A percentile compares a stretch with the other conserved stretches of the same genome.
phyloP scores from a whole-genome alignment of 2,888 invertebrate genomes.

The Aricia artaxerxes region DNA sequence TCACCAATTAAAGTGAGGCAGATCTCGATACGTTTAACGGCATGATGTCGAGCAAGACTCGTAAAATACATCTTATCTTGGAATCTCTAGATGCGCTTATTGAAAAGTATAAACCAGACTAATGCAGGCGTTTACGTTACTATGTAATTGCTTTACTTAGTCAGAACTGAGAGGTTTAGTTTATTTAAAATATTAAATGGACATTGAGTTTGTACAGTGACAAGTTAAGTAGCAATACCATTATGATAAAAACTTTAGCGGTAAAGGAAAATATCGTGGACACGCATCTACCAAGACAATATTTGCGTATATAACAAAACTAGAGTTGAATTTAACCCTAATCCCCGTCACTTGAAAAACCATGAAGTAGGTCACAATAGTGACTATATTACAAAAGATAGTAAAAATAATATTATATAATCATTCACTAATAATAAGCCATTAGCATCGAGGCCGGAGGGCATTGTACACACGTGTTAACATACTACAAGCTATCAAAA shows the following conservation, averaged over 20 bases:
- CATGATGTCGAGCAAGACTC: background rate
- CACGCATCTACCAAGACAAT: too few relatives aligned
- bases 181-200: too few relatives aligned
- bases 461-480: slow-evolving; percentile 21
- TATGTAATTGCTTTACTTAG: background rate
- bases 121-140: background rate
- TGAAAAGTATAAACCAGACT: background rate
- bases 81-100: slow-evolving; percentile 11
- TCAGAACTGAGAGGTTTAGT: background rate
- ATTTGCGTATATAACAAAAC: too few relatives aligned
- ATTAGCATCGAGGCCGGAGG: background rate
- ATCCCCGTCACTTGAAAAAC: background rate
- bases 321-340: background rate
- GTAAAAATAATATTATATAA: background rate
- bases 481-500: background rate
- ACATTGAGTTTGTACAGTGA: background rate
- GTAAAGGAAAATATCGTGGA: too few relatives aligned
- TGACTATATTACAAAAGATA: background rate
- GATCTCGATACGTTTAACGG: background rate
- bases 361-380: background rate
- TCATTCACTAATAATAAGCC: slow-evolving; percentile 2
- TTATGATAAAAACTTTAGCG: too few relatives aligned
- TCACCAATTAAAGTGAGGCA: background rate
- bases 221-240: background rate
- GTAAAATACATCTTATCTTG: background rate